Base-by-base conservation (phyloP, 2,888 invertebrate genomes). In the Abrostola triplasia region DNA sequence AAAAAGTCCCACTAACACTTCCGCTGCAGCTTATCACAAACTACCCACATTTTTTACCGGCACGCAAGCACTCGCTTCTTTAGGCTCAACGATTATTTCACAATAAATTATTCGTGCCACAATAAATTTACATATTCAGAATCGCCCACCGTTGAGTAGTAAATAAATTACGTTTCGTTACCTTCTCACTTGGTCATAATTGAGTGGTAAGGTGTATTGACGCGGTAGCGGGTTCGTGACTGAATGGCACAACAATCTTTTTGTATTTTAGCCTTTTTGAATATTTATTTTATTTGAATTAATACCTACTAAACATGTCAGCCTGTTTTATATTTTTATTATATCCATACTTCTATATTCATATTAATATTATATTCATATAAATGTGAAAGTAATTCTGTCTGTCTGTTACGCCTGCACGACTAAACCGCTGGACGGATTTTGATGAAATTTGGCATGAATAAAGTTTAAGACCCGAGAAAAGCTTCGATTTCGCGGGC, bases 161-260 rank as follows among this genome's bases (percentile, higher is more conserved):
- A 88, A 87, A 92, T 91, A 91, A 92, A 92, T 92, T 85, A 88
- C 83, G 84, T 91, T 93, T 92, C 90, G 87, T 90, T 91, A 87
- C 87, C 85, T 92, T 92, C 91, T 90, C 90, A 89, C 92, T 86
- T 89, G 80, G 68, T 77, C 79, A 82, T 90, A 87, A 90, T 90
- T 89, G 87, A 88, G 83, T 82, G 77, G 86, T 87, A 80, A 77
- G 76, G 76, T 74, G 77, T 78, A 76, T 78, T 73, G 60, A 66
- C 63, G 70, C 35, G 38, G 59, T 13, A 53, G 38, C 55, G 44
- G 42, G 72, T 76, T 71, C 76, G 72, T 71, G 71, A 76, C 66
- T 36, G 12, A 51, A 47, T 57, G 47, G 37, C 49, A 37, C 9
- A 47, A 40, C 47, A 53, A 44, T 5, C 5, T 36, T 8, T 51